Evolutionary conservation across 2,888 invertebrate species (phyloP).

Genomic region (Lycaena phlaeas): DNA sequence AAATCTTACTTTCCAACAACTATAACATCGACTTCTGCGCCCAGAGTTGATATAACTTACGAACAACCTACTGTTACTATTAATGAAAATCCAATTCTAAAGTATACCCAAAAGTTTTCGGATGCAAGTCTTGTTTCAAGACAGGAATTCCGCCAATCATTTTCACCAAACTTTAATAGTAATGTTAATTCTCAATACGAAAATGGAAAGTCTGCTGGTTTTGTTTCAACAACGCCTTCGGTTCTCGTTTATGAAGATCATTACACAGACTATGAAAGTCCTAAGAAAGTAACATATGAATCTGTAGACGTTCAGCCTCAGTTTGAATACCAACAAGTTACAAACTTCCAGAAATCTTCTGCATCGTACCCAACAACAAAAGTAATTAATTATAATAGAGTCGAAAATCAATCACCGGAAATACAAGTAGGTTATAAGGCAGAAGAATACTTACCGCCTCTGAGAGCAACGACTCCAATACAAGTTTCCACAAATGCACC

Average conservation of each 20-base stretch:
- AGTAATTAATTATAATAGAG: conserved; percentile 38
- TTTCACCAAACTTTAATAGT: conserved; percentile 23
- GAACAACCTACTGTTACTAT: conserved; percentile 47
- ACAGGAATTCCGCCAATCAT: conserved; percentile 43
- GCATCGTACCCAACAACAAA: conserved; percentile 39
- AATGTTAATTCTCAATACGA: conserved; percentile 31
- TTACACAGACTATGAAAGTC: conserved; percentile 42
- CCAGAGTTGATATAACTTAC: conserved; percentile 38
- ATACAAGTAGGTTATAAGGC: conserved; percentile 51
- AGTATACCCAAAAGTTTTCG: conserved; percentile 51
- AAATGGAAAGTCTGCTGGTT: conserved; percentile 36
- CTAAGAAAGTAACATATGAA: conserved; percentile 35
- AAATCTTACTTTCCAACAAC: conserved; percentile 14
- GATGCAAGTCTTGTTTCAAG: conserved; percentile 57
- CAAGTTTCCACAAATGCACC: conserved; percentile 1
- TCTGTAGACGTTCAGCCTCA: conserved; percentile 20
- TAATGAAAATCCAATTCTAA: conserved; percentile 52
- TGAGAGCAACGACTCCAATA: conserved; percentile 16
- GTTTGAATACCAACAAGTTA: conserved; percentile 32
- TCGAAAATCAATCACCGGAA: conserved; percentile 46
- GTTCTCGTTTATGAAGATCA: conserved; percentile 52
- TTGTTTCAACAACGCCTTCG: conserved; percentile 52
- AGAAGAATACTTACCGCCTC: conserved; percentile 57
- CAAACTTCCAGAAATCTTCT: conserved; percentile 27
- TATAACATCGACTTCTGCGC: conserved; percentile 40